These are phyloP conservation scores for Ia io DNA, from an alignment of 2,113 vertebrate genomes.

Conservation along the genomic window DNA sequence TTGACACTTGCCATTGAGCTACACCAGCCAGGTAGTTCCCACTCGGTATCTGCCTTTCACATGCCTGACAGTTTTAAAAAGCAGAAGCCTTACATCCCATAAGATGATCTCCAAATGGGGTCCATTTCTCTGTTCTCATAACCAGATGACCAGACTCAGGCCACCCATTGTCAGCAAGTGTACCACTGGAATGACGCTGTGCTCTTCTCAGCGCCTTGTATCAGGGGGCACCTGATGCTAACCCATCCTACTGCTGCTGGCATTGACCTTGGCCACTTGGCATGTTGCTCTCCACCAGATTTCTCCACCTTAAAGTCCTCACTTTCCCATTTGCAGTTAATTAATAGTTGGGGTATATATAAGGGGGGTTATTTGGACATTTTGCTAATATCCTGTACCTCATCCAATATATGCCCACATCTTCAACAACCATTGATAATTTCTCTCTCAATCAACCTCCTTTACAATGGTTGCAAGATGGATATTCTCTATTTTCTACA, in stretches of 20 bases:
- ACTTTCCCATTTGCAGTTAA: not conserved
- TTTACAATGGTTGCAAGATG: not conserved
- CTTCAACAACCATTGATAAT: not conserved
- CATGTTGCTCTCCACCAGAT: not conserved
- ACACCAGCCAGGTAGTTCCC: not conserved
- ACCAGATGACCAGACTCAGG: not conserved
- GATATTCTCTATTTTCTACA: not conserved
- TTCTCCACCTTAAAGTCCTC: not conserved
- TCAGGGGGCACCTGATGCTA: not conserved
- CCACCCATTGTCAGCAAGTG: rapidly evolving
- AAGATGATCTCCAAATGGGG: not conserved
- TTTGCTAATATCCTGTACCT: not conserved
- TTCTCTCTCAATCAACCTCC: not conserved
- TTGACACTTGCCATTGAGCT: too few relatives aligned
- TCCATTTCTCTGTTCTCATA: not conserved
- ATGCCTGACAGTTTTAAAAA: not conserved
- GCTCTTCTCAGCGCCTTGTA: not conserved
- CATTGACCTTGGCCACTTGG: not conserved
- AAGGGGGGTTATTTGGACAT: not conserved
- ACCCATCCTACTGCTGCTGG: not conserved
- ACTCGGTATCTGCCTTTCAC: not conserved
- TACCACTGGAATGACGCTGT: not conserved
- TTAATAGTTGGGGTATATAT: not conserved
- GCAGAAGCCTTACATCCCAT: not conserved
- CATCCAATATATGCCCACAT: not conserved